These are phyloP conservation scores for Apotomis turbidana DNA, from an alignment of 2,888 invertebrate genomes.

Conservation along the genomic window DNA sequence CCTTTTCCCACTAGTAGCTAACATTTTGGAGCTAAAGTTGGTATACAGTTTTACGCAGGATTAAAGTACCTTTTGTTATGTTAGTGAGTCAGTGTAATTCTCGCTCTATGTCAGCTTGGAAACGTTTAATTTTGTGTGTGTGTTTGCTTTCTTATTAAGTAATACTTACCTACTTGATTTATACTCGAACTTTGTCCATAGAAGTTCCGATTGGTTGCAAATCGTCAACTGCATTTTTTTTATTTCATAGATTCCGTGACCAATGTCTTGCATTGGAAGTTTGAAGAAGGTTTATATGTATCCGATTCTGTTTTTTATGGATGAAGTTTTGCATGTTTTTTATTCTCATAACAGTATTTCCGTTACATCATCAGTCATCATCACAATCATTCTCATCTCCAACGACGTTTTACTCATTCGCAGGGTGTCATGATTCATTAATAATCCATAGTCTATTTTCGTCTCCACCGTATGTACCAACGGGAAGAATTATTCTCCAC, in stretches of 20 bases:
- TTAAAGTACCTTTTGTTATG: background rate
- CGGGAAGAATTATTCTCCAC: constrained; percentile 30
- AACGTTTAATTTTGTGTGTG: background rate
- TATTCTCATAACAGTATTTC: background rate
- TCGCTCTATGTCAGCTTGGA: constrained; percentile 10
- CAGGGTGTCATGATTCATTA: constrained; percentile 33
- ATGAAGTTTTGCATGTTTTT: constrained; percentile 7
- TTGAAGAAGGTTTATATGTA: too few relatives aligned
- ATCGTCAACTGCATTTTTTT: too few relatives aligned
- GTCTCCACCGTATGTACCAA: constrained; percentile 28
- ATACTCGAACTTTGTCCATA: constrained; percentile 12
- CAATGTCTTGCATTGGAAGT: too few relatives aligned
- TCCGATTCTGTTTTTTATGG: constrained; percentile 8
- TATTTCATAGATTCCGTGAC: too few relatives aligned
- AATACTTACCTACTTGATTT: background rate
- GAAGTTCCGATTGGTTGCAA: background rate
- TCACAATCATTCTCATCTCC: constrained; percentile 17
- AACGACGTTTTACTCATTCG: constrained; percentile 16
- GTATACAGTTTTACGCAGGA: background rate
- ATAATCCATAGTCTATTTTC: constrained; percentile 25
- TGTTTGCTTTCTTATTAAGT: constrained; percentile 10
- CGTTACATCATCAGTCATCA: constrained; percentile 23
- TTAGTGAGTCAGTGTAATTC: background rate
- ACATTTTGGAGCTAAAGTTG: constrained; percentile 1
- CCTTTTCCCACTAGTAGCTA: too few relatives aligned